Conservation (phyloP, 2,888 invertebrate species). For the Mesodorylaimus sp. region DNA sequence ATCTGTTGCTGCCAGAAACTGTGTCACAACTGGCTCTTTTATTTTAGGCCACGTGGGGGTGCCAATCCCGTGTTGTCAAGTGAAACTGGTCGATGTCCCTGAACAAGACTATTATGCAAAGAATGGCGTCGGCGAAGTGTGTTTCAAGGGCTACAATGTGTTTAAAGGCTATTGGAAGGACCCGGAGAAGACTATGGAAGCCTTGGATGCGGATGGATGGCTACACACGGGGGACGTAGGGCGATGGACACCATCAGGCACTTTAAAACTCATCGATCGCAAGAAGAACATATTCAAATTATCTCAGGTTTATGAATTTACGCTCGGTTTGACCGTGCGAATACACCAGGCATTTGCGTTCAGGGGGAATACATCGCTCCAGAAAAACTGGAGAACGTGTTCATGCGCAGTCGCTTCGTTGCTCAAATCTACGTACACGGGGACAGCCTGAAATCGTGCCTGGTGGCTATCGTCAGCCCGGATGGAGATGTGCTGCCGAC, state of each 20-base stretch:
- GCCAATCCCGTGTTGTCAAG: constrained; percentile 77
- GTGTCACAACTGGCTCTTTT: not conserved
- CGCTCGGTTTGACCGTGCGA: too few species aligned
- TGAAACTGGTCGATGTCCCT: constrained; percentile 87
- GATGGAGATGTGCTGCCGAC: constrained; percentile 38
- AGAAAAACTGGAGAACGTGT: constrained; percentile 92
- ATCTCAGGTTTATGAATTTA: constrained; percentile 50
- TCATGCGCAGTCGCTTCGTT: constrained; percentile 74
- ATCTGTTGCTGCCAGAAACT: too few species aligned
- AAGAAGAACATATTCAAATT: constrained; percentile 96
- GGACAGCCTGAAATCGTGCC: constrained; percentile 68
- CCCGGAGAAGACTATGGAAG: constrained; percentile 69
- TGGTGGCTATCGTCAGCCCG: constrained; percentile 82
- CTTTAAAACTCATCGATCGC: constrained; percentile 83
- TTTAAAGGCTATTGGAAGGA: constrained; percentile 70
- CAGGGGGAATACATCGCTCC: constrained; percentile 97
- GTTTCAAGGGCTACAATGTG: constrained; percentile 37
- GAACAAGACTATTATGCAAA: constrained; percentile 58
- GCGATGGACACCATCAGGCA: constrained; percentile 72
- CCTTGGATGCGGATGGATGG: constrained; percentile 71
- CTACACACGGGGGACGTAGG: constrained; percentile 94
- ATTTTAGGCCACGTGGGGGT: constrained; percentile 63
- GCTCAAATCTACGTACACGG: constrained; percentile 91
- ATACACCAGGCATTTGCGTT: too few species aligned
- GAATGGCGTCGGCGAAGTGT: constrained; percentile 25